Percentiles rank a stretch among this genome's conserved stretches.
These are phyloP conservation scores for Podarcis lilfordi DNA, from an alignment of 2,797 vertebrate species.

Conservation along the genomic window DNA sequence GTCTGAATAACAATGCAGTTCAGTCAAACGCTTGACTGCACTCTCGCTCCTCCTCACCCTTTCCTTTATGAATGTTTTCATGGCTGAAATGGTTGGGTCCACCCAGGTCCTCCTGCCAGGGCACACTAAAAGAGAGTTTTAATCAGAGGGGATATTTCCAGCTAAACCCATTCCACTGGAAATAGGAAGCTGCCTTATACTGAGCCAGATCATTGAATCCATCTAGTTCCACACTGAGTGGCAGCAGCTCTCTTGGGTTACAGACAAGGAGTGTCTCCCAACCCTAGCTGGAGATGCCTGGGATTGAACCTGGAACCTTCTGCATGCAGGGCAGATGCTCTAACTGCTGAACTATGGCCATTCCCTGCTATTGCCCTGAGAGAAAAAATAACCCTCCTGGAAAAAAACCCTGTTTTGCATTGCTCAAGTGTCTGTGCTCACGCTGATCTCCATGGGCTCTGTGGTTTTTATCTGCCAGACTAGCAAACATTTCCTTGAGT, in stretches of 20 bases:
- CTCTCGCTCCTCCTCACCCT: neutral
- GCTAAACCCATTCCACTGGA: neutral
- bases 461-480: too few species aligned
- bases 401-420: slow-evolving; percentile 38
- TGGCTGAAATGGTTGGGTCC: neutral
- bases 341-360: too few species aligned
- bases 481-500: too few species aligned
- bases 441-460: too few species aligned
- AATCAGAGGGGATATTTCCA: slow-evolving; percentile 11
- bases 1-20: neutral
- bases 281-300: too few species aligned
- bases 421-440: neutral
- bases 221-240: too few species aligned
- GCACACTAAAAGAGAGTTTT: too few species aligned
- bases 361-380: too few species aligned
- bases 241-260: too few species aligned
- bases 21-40: neutral
- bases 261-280: too few species aligned
- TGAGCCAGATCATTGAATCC: too few species aligned
- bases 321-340: neutral
- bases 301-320: too few species aligned
- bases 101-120: neutral
- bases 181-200: neutral
- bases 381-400: neutral
- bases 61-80: neutral